Percentiles rank a stretch among this genome's conserved stretches.
Conservation (phyloP, 2,113 vertebrate species). For the Uropsilus gracilis region DNA sequence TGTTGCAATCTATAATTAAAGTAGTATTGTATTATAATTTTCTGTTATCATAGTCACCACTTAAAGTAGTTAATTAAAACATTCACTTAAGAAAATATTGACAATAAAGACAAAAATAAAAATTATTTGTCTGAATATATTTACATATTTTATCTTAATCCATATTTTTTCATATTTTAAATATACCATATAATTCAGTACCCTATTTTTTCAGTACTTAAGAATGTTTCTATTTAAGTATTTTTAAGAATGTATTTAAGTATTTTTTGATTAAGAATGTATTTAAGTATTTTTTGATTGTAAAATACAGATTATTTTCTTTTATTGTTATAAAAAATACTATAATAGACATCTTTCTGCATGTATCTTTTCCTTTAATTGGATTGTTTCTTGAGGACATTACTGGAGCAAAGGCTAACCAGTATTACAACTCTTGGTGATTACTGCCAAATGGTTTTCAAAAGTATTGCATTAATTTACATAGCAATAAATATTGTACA, state of each 20-base stretch:
- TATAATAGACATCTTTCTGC: neutral
- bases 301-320: slow-evolving; percentile 39
- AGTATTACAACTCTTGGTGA: neutral
- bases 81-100: slow-evolving; percentile 24
- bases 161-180: neutral
- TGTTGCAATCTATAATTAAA: neutral
- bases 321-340: neutral
- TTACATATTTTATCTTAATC: neutral
- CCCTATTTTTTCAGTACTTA: neutral
- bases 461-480: slow-evolving; percentile 9
- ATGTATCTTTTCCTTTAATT: slow-evolving; percentile 24
- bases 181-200: neutral
- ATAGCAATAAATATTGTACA: neutral
- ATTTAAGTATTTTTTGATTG: neutral
- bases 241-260: neutral
- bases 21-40: neutral
- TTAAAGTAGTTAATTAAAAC: slow-evolving; percentile 25
- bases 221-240: neutral
- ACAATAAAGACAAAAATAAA: neutral
- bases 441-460: neutral
- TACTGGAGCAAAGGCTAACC: slow-evolving; percentile 19
- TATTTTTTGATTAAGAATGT: neutral
- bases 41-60: neutral
- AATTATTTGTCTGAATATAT: neutral
- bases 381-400: slow-evolving; percentile 10